These are phyloP conservation scores for Takifugu rubripes DNA, from an alignment of 2,797 vertebrate genomes.

Conservation along the genomic window DNA sequence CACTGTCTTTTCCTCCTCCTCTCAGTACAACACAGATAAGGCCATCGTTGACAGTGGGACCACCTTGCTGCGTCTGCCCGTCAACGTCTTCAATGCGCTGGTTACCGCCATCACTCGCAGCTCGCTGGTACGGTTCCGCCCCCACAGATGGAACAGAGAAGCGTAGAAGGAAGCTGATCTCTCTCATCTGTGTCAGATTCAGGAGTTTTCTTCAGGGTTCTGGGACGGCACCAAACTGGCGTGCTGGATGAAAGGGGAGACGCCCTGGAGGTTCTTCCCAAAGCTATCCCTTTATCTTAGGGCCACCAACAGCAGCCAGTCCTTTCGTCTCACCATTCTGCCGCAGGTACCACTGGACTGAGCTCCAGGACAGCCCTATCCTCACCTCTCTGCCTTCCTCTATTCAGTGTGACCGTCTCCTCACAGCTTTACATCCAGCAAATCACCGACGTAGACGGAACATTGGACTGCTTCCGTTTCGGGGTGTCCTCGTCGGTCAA, in stretches of 20 bases:
- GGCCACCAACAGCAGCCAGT: conserved; percentile 87
- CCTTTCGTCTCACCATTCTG: conserved; percentile 90
- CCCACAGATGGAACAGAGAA: conserved; percentile 17
- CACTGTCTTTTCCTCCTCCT: conserved; percentile 1
- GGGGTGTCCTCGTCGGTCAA: conserved; percentile 87
- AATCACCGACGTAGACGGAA: conserved; percentile 79
- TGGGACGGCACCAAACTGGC: conserved; percentile 92
- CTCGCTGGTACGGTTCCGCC: conserved; percentile 80
- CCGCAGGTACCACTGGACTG: conserved; percentile 81
- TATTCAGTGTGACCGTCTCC: not conserved
- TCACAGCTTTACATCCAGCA: conserved; percentile 91
- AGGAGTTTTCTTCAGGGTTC: conserved; percentile 89
- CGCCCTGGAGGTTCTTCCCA: conserved; percentile 91
- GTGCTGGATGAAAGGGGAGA: conserved; percentile 88
- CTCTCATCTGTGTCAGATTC: conserved; percentile 71
- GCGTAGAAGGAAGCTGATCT: too few species aligned
- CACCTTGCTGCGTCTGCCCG: conserved; percentile 90
- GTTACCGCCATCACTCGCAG: conserved; percentile 85
- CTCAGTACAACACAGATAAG: conserved; percentile 93
- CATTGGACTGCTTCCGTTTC: conserved; percentile 88
- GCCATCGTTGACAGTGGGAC: conserved; percentile 98
- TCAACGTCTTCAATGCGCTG: conserved; percentile 88
- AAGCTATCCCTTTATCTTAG: conserved; percentile 94
- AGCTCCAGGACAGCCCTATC: not conserved
- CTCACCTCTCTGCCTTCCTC: not conserved